Conservation (phyloP, 2,797 vertebrate genomes). For the Macropodus opercularis region DNA sequence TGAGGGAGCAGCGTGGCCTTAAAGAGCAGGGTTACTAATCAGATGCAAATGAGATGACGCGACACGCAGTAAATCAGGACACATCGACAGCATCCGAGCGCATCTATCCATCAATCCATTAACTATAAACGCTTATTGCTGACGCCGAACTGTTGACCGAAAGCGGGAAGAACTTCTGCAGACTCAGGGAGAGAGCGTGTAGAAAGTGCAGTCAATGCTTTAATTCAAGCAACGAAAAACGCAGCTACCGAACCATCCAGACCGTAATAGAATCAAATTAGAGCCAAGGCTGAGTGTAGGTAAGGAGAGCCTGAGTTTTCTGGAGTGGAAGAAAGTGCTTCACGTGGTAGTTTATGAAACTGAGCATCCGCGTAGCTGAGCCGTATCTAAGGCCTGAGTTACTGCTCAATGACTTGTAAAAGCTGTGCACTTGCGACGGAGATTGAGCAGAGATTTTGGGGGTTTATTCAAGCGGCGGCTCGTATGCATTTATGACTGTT, state of each 20-base stretch:
- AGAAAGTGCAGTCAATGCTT: neutral
- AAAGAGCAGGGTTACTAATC: neutral
- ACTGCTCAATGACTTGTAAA: conserved; percentile 28
- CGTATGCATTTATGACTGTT: conserved; percentile 12
- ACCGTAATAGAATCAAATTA: neutral
- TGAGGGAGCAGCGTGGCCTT: conserved; percentile 21
- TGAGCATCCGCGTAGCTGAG: conserved; percentile 20
- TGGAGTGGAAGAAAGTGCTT: conserved; percentile 28
- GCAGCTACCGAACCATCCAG: neutral
- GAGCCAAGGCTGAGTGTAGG: neutral
- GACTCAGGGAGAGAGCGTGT: no score
- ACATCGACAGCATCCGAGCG: neutral
- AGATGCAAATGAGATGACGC: neutral
- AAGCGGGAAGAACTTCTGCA: no score
- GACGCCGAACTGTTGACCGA: no score
- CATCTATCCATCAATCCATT: neutral
- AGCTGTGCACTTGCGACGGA: conserved; percentile 1
- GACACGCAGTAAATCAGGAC: neutral
- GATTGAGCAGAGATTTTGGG: neutral
- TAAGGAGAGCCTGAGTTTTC: conserved; percentile 10
- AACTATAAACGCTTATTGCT: neutral
- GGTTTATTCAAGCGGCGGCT: neutral
- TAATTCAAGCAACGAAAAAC: neutral
- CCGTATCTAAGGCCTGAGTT: conserved; percentile 26
- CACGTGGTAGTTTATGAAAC: conserved; percentile 27